phyloP scores from a whole-genome alignment of 2,888 invertebrate genomes.

The Cotesia congregata region DNA sequence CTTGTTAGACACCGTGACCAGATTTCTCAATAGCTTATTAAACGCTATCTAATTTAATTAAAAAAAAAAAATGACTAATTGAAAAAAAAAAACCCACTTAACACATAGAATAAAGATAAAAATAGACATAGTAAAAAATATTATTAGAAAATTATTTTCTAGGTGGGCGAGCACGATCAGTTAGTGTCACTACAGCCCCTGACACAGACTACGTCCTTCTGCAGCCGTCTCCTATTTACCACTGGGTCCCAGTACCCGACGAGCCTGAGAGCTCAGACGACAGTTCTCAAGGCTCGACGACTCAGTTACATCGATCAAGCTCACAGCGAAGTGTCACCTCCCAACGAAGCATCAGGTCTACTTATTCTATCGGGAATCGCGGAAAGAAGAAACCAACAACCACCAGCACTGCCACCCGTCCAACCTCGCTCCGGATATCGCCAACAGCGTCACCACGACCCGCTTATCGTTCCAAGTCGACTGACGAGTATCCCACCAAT shows the following conservation, averaged over 20 bases:
- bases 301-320: slow-evolving; percentile 59
- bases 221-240: slow-evolving; percentile 72
- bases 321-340: slow-evolving; percentile 64
- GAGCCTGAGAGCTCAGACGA: slow-evolving; percentile 68
- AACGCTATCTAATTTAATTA: slow-evolving; percentile 22
- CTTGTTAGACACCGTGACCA: slow-evolving; percentile 33
- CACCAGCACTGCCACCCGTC: slow-evolving; percentile 48
- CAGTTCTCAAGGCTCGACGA: slow-evolving; percentile 67
- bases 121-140: neutral
- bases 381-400: slow-evolving; percentile 44
- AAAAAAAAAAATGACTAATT: neutral
- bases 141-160: slow-evolving; percentile 47
- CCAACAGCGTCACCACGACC: slow-evolving; percentile 64
- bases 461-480: slow-evolving; percentile 61
- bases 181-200: slow-evolving; percentile 64
- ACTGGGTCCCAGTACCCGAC: slow-evolving; percentile 72
- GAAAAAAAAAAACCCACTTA: neutral
- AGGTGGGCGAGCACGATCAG: slow-evolving; percentile 67
- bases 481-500: slow-evolving; percentile 55
- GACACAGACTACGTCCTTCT: slow-evolving; percentile 74
- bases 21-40: slow-evolving; percentile 3
- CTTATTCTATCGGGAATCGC: slow-evolving; percentile 53
- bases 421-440: slow-evolving; percentile 60
- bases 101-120: neutral
- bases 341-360: slow-evolving; percentile 58